Percentiles rank a stretch among this genome's conserved stretches.
Evolutionary conservation across 2,113 vertebrate species (phyloP).

Genomic region (Bos javanicus): DNA sequence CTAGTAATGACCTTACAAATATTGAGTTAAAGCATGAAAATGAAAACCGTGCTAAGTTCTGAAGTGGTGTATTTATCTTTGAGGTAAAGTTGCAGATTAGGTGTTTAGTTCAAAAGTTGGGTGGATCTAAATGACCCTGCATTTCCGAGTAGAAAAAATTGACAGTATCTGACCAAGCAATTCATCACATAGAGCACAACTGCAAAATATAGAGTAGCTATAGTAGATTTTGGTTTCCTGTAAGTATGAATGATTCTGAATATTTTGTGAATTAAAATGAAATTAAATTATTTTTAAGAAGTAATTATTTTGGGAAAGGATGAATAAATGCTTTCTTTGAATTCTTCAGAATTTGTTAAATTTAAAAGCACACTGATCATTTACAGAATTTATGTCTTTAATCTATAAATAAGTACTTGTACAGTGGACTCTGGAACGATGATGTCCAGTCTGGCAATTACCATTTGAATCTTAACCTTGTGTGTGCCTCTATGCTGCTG

Average conservation of each 20-base stretch:
- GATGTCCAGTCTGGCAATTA: background rate
- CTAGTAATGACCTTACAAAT: background rate
- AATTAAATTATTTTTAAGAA: background rate
- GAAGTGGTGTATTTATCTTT: background rate
- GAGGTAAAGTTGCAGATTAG: background rate
- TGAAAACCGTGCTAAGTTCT: background rate
- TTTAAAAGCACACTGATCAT: background rate
- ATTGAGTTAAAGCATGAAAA: background rate
- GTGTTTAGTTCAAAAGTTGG: background rate
- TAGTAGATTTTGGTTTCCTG: background rate
- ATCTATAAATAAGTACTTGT: background rate
- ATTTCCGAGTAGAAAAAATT: background rate
- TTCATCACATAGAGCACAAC: background rate
- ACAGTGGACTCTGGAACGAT: too few species aligned
- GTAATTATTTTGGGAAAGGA: background rate
- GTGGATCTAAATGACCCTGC: background rate
- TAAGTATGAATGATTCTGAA: background rate
- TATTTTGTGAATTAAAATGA: background rate
- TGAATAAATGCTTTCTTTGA: background rate
- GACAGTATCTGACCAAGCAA: background rate
- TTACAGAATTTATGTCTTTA: background rate
- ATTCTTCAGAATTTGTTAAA: background rate
- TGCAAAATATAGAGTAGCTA: background rate
- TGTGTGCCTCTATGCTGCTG: background rate
- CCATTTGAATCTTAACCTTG: background rate